Base-by-base conservation (phyloP, 1,140 invertebrate species). In the Gerris buenoi region DNA sequence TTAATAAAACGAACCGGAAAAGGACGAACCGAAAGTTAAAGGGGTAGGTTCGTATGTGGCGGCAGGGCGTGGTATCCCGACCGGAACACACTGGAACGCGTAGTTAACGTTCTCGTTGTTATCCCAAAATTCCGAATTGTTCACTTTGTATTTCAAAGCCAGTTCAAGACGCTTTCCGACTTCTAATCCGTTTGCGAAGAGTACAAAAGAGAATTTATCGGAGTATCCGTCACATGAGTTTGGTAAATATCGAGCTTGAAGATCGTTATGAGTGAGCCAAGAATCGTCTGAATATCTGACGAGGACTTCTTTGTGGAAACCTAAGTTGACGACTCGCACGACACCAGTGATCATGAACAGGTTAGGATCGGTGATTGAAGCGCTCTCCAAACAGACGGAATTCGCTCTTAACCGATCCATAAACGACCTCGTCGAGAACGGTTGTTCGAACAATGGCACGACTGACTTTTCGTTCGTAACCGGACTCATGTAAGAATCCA, bases 171-270 rank as follows among this genome's bases (percentile, higher is more conserved):
- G 82, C 70, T 88, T 84, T 0, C 91, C 90, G 1, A 89, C 80
- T 10, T 80, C 77, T 70, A 93, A 78, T 46, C 82, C 85, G 71
- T 88, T 84, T 23, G 70, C 64, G 68, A 88, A 89, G 1, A 91
- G 73, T 3, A 85, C 75, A 72, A 96, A 89, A 10, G 84, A 83
- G 75, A 96, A 97, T 68, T 88, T 88, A 75, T 98, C 95, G 15
- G 92, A 93, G 70, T 92, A 90, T 1, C 93, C 93, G 73, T 97
- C 93, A 77, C 91, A 93, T 0, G 93, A 95, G 71, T 90, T 89
- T 56, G 85, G 81, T 29, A 95, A 85, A 75, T 97, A 97, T 2
- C 81, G 85, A 0, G 91, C 86, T 71, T 86, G 84, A 64, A 93
- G 79, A 71, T 98, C 94, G 27, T 85, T 84, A 76, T 84, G 91